phyloP scores from a whole-genome alignment of 2,888 invertebrate species.

The Craniophora ligustri region DNA sequence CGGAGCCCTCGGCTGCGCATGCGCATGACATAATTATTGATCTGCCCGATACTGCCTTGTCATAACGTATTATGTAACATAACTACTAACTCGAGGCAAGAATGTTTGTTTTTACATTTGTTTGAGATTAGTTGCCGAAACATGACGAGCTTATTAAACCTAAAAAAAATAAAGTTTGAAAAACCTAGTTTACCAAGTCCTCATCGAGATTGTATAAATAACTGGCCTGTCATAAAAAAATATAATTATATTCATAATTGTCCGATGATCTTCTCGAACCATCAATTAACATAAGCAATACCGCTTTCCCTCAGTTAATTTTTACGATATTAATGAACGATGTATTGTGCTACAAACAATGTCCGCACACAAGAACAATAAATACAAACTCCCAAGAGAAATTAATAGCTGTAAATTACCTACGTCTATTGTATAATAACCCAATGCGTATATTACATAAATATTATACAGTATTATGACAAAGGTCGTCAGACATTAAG shows the following conservation, averaged over 20 bases:
- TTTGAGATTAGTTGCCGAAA: not conserved
- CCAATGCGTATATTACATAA: conserved; percentile 54
- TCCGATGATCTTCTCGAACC: conserved; percentile 10
- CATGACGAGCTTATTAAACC: not conserved
- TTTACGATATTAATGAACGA: conserved; percentile 26
- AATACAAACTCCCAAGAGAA: conserved; percentile 25
- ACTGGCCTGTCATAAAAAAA: not conserved
- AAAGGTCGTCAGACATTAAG: conserved; percentile 70
- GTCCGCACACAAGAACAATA: conserved; percentile 19
- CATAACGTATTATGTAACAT: conserved; percentile 64
- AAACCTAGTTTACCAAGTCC: no score
- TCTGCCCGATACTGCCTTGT: conserved; percentile 56
- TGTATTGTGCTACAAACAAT: conserved; percentile 30
- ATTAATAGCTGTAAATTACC: conserved; percentile 31
- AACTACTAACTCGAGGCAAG: conserved; percentile 8
- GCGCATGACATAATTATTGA: conserved; percentile 71
- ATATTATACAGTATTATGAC: conserved; percentile 53
- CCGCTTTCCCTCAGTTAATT: conserved; percentile 26
- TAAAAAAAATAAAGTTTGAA: no score
- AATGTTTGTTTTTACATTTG: not conserved
- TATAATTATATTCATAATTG: not conserved
- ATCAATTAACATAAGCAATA: conserved; percentile 16
- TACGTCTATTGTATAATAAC: conserved; percentile 44
- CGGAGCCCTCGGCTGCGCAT: conserved; percentile 60
- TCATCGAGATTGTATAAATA: not conserved